These are phyloP conservation scores for Protonemura montana DNA, from an alignment of 2,888 invertebrate species.

Conservation along the genomic window DNA sequence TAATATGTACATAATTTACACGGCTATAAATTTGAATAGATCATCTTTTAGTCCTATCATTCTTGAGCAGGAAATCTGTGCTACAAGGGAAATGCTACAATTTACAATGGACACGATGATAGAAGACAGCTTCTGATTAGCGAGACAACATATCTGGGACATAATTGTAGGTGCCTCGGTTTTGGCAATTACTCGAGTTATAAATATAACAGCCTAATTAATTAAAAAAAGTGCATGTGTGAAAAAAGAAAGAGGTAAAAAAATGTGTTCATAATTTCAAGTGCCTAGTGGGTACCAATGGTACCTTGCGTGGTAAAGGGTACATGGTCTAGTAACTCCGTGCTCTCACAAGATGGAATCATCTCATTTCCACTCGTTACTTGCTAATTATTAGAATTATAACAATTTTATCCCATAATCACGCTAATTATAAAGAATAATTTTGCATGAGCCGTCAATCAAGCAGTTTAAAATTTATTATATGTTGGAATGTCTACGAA, in stretches of 20 bases:
- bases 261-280: not conserved
- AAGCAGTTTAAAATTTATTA: not conserved
- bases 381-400: not conserved
- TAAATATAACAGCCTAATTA: not conserved
- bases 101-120: not conserved
- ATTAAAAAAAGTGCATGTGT: not conserved
- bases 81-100: not conserved
- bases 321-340: not conserved
- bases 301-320: not conserved
- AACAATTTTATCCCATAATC: conserved; percentile 7
- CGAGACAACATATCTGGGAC: not conserved
- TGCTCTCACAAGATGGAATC: not conserved
- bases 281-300: not conserved
- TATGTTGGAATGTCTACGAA: not conserved
- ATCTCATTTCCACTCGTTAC: not conserved
- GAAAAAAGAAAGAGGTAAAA: not conserved
- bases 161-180: not conserved
- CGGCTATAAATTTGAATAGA: not conserved
- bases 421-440: not conserved
- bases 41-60: not conserved
- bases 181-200: not conserved
- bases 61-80: not conserved
- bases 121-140: not conserved
- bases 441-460: conserved; percentile 3
- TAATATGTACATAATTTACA: not conserved